phyloP scores from a whole-genome alignment of 2,113 vertebrate species.

The Microcebus griseorufus region DNA sequence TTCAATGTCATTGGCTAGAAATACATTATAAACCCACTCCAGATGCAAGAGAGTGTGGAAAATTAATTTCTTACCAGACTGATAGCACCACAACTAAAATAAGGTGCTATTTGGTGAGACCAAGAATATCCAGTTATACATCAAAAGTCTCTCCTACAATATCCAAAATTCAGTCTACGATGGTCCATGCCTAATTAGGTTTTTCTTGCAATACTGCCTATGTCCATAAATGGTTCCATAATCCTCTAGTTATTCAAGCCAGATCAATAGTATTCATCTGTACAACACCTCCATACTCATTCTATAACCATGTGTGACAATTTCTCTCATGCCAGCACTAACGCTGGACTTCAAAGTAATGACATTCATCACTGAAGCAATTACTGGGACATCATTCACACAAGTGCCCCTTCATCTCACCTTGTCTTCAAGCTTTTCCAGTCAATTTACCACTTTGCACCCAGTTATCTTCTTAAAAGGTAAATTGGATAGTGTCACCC shows the following conservation, averaged over 20 bases:
- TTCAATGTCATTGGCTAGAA: not conserved
- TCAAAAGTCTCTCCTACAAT: not conserved
- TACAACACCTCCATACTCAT: no score
- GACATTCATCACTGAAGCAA: not conserved
- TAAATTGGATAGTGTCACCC: not conserved
- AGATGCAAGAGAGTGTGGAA: not conserved
- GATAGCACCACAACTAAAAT: not conserved
- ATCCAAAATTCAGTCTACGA: not conserved
- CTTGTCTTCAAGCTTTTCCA: not conserved
- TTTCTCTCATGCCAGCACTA: not conserved
- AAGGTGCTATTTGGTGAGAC: not conserved
- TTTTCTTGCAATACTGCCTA: rapidly evolving
- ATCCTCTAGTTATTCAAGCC: not conserved
- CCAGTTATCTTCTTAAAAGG: not conserved
- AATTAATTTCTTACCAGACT: not conserved
- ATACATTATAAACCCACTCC: not conserved
- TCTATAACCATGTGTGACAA: rapidly evolving
- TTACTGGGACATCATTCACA: not conserved
- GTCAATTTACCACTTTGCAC: not conserved
- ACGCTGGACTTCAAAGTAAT: not conserved
- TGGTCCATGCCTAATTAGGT: not conserved
- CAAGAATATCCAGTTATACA: not conserved
- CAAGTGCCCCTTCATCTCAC: not conserved
- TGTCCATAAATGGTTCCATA: rapidly evolving
- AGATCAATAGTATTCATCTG: not conserved